Base-by-base conservation (phyloP, 2,888 invertebrate genomes). In the Eulithis testata region DNA sequence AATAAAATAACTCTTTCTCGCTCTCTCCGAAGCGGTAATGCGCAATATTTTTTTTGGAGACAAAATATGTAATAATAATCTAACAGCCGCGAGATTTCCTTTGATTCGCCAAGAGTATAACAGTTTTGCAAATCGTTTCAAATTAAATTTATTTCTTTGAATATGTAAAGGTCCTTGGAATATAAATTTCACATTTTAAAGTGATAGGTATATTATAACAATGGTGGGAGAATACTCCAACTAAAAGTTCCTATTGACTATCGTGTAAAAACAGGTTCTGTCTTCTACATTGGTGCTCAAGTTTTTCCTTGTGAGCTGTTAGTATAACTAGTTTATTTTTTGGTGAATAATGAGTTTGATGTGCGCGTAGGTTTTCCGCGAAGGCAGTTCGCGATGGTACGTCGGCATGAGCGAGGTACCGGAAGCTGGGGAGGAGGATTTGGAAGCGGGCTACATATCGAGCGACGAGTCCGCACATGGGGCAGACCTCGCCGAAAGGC, bases 401-500 rank as follows among this genome's bases (percentile, higher is more conserved):
- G 86, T 84, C 47, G 89, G 85, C 44, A 90, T 92, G 84, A 85
- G 83, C 73, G 85, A 90, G 69, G 78, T 89, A 66, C 77, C 82
- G 3, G 92, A 93, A 65, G 91, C 90, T 63, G 86, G 88, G 4
- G 90, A 91, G 62, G 90, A 91, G 61, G 91, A 91, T 65, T 74
- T 82, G 64, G 93, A 92, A 70, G 88, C 84, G 0, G 88, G 84
- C 3, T 93, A 91, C 76, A 93, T 93, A 65, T 94, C 94, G 60
- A 94, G 94, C 72, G 95, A 95, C 76, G 94, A 94, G 75, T 92
- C 92, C 0, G 90, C 85, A 0, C 90, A 91, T 47, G 91, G 90
- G 0, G 86, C 84, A 4, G 94, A 93, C 66, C 90, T 94, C 72
- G 88, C 85, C 1, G 92, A 90, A 67, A 77, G 91, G 55, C 71